Conservation (phyloP, 1,140 invertebrate genomes). For the Eumeta japonica region DNA sequence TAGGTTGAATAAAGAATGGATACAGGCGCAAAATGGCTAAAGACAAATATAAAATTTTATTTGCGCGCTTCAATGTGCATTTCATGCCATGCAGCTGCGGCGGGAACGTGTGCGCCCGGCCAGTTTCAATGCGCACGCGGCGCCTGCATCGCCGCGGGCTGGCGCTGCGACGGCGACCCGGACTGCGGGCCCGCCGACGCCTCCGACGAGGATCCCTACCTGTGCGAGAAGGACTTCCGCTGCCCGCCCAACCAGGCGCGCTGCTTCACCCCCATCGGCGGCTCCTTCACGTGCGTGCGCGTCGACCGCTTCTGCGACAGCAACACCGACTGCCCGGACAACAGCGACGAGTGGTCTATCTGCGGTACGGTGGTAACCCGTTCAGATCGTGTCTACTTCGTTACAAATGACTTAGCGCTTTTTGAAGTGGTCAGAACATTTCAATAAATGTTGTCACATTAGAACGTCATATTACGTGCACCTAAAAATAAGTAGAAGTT, state of each 20-base stretch:
- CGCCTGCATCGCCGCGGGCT: conserved; percentile 73
- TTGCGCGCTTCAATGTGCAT: no score
- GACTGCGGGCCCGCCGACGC: conserved; percentile 71
- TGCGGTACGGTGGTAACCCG: no score
- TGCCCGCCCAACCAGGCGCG: conserved; percentile 63
- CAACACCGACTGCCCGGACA: conserved; percentile 65
- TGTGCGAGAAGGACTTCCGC: conserved; percentile 55
- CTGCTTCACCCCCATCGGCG: conserved; percentile 56
- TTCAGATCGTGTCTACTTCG: no score
- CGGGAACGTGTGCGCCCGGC: conserved; percentile 56
- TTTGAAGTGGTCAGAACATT: conserved; percentile 3
- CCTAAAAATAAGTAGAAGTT: no score
- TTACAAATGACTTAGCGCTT: no score
- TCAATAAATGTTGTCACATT: conserved; percentile 5
- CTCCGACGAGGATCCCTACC: conserved; percentile 60
- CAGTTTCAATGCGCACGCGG: conserved; percentile 67
- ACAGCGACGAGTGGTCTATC: conserved; percentile 66
- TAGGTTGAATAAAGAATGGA: no score
- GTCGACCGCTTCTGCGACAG: conserved; percentile 66
- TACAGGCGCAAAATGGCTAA: no score
- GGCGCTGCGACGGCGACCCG: conserved; percentile 75
- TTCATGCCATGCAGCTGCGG: no score
- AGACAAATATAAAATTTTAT: no score
- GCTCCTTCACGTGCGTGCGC: conserved; percentile 61
- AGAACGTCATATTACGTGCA: no score